These are phyloP conservation scores for Diadegma fenestrale DNA, from an alignment of 2,888 invertebrate species.

Conservation along the genomic window DNA sequence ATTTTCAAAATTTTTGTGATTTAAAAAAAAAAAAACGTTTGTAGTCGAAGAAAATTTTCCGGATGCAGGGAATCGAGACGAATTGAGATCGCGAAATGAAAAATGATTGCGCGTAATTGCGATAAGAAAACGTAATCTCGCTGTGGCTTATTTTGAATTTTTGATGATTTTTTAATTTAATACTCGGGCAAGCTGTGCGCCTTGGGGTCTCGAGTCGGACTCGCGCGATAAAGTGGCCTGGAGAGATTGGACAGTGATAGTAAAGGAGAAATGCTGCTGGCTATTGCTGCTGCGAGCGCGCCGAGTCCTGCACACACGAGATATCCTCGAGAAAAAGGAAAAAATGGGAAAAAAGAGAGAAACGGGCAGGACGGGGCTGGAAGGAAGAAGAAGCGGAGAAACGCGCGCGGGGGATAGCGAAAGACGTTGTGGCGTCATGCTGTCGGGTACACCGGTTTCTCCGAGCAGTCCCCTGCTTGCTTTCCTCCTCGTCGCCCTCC, in stretches of 20 bases:
- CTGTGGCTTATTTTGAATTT: background rate
- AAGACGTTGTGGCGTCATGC: conserved; percentile 83
- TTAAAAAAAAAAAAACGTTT: no score
- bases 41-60: background rate
- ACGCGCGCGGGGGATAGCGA: conserved; percentile 64
- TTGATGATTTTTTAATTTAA: conserved; percentile 24
- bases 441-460: conserved; percentile 85
- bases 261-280: conserved; percentile 68
- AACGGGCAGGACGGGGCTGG: conserved; percentile 66
- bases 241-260: conserved; percentile 78
- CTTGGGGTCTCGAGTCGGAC: conserved; percentile 26
- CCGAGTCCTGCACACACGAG: conserved; percentile 43
- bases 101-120: conserved; percentile 4
- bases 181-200: conserved; percentile 28
- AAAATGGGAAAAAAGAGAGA: conserved; percentile 36
- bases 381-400: conserved; percentile 71
- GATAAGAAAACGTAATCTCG: background rate
- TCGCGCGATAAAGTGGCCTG: conserved; percentile 73
- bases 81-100: background rate
- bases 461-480: conserved; percentile 79
- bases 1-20: no score
- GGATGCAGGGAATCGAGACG: background rate
- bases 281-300: conserved; percentile 59
- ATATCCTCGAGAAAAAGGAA: conserved; percentile 39
- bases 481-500: conserved; percentile 63